A percentile compares a stretch with the other conserved stretches of the same genome.
Evolutionary conservation across 1,140 invertebrate species (phyloP).

Genomic region (Steinernema feltiae): DNA sequence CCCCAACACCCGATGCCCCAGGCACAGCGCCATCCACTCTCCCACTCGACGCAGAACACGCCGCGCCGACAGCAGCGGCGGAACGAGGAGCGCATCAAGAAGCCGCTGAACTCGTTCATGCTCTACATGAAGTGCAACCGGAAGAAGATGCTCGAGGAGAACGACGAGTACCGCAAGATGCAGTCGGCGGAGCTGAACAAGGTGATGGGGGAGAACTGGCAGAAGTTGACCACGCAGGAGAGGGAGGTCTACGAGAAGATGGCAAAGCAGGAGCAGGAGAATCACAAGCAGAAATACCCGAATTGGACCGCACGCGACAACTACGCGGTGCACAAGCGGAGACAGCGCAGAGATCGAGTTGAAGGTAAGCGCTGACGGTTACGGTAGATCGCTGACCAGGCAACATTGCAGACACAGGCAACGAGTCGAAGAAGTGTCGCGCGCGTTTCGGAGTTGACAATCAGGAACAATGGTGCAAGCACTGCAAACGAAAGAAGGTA

Average conservation of each 20-base stretch:
- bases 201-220: conserved; percentile 96
- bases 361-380: conserved; percentile 59
- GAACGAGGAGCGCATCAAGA: conserved; percentile 63
- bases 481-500: conserved; percentile 71
- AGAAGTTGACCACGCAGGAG: conserved; percentile 93
- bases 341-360: conserved; percentile 97
- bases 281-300: conserved; percentile 88
- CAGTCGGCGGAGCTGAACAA: conserved; percentile 87
- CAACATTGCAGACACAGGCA: conserved; percentile 64
- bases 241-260: conserved; percentile 99
- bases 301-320: conserved; percentile 98
- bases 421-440: conserved; percentile 97
- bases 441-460: conserved; percentile 92
- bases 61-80: not conserved
- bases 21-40: not conserved
- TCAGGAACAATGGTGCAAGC: conserved; percentile 98
- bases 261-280: conserved; percentile 72
- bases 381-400: not conserved
- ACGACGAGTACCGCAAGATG: conserved; percentile 93
- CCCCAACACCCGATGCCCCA: not conserved
- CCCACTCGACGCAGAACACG: not conserved
- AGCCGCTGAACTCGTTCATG: conserved; percentile 99
- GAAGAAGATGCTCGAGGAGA: conserved; percentile 92
- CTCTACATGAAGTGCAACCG: conserved; percentile 99
- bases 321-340: conserved; percentile 75